Percentiles rank a stretch among this genome's conserved stretches.
These are phyloP conservation scores for Lasiurus cinereus DNA, from an alignment of 2,113 vertebrate genomes.

Conservation along the genomic window DNA sequence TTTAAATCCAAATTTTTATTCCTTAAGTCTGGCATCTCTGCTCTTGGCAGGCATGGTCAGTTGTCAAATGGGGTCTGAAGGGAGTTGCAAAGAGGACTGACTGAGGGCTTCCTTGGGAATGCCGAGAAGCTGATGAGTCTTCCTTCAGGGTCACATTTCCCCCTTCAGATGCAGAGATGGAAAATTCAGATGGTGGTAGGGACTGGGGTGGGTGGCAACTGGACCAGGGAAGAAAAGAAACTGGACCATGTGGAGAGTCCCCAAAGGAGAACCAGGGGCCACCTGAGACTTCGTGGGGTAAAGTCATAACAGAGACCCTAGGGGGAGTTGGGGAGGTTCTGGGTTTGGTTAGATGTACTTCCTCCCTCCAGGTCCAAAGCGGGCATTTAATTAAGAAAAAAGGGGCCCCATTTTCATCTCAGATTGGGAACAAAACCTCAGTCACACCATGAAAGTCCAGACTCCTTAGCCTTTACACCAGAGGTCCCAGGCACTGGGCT, in stretches of 20 bases:
- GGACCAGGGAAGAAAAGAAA: background rate
- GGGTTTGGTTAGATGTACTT: background rate
- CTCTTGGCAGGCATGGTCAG: background rate
- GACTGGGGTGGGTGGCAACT: too few species aligned
- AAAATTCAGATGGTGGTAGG: background rate
- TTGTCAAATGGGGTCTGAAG: background rate
- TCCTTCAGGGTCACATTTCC: rapidly evolving
- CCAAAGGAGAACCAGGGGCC: background rate
- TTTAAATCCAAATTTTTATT: background rate
- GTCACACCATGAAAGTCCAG: background rate
- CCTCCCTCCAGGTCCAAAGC: background rate
- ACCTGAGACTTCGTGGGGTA: rapidly evolving
- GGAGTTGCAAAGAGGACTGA: background rate
- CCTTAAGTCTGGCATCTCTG: background rate
- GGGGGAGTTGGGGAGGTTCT: background rate
- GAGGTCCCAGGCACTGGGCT: background rate
- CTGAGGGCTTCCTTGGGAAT: background rate
- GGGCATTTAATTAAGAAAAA: background rate
- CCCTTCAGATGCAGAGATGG: background rate
- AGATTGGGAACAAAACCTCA: background rate
- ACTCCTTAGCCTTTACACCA: background rate
- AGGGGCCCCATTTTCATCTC: background rate
- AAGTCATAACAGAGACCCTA: background rate
- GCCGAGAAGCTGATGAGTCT: background rate
- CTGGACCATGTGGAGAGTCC: background rate